Conservation (phyloP, 1,140 invertebrate genomes). For the Wasmannia auropunctata region DNA sequence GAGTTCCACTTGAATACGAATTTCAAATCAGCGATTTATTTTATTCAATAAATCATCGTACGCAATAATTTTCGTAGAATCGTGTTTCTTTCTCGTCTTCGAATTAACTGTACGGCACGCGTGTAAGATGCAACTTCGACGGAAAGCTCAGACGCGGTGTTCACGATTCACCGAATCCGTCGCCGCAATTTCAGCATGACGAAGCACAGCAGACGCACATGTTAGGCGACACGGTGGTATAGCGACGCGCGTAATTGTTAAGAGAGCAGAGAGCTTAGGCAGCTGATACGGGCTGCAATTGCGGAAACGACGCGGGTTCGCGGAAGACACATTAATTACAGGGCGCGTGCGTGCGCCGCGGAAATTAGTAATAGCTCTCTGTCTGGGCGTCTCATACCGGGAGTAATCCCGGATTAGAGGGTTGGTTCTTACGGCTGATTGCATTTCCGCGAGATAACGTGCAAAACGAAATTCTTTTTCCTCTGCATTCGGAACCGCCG, state of each 20-base stretch:
- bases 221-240: not conserved
- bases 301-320: conserved; percentile 34
- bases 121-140: not conserved
- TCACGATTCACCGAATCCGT: not conserved
- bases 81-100: not conserved
- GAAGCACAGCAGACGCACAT: not conserved
- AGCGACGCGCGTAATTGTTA: conserved; percentile 19
- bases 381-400: not conserved
- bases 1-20: not conserved
- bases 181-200: not conserved
- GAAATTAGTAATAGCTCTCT: conserved; percentile 44
- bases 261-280: not conserved
- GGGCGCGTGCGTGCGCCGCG: conserved; percentile 8
- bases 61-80: not conserved
- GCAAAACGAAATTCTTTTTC: conserved; percentile 6
- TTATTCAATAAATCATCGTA: not conserved
- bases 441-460: conserved; percentile 15
- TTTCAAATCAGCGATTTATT: not conserved
- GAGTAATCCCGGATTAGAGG: conserved; percentile 30
- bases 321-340: conserved; percentile 45
- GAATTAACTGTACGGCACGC: not conserved
- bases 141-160: not conserved
- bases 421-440: conserved; percentile 24
- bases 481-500: not conserved
- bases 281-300: conserved; percentile 18